Percentiles rank a stretch among this genome's conserved stretches.
Conservation (phyloP, 2,797 vertebrate genomes). For the Vireo griseus region DNA sequence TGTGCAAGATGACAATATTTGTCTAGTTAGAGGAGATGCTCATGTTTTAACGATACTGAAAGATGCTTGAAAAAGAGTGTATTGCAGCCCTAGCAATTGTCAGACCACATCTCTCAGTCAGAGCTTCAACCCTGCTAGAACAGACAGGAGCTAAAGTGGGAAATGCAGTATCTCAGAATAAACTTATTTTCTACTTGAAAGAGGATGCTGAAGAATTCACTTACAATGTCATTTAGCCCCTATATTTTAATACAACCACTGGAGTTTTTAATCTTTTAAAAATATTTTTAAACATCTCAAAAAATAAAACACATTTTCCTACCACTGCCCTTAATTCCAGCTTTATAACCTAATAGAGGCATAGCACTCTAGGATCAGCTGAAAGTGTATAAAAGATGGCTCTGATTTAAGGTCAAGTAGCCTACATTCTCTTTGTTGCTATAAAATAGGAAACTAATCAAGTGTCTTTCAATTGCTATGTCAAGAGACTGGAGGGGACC, state of each 20-base stretch:
- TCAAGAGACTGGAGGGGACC: not conserved
- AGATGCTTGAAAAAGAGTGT: not conserved
- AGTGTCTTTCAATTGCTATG: not conserved
- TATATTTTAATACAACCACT: not conserved
- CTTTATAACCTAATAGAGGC: not conserved
- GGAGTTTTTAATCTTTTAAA: not conserved
- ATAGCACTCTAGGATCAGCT: not conserved
- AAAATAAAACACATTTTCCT: not conserved
- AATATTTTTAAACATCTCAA: not conserved
- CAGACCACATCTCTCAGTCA: conserved; percentile 39
- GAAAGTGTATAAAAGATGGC: not conserved
- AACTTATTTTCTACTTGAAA: conserved; percentile 20
- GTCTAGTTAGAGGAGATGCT: not conserved
- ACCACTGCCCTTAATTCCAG: not conserved
- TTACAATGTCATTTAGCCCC: not conserved
- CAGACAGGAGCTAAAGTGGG: conserved; percentile 30
- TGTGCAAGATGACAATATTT: not conserved
- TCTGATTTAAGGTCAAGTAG: not conserved
- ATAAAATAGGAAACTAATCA: not conserved
- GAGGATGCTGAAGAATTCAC: not conserved
- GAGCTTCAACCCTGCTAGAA: not conserved
- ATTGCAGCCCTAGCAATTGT: conserved; percentile 29
- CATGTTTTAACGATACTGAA: not conserved
- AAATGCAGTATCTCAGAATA: conserved; percentile 11
- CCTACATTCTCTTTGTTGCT: not conserved